Conservation (phyloP, 2,113 vertebrate species). For the Haemorhous mexicanus region DNA sequence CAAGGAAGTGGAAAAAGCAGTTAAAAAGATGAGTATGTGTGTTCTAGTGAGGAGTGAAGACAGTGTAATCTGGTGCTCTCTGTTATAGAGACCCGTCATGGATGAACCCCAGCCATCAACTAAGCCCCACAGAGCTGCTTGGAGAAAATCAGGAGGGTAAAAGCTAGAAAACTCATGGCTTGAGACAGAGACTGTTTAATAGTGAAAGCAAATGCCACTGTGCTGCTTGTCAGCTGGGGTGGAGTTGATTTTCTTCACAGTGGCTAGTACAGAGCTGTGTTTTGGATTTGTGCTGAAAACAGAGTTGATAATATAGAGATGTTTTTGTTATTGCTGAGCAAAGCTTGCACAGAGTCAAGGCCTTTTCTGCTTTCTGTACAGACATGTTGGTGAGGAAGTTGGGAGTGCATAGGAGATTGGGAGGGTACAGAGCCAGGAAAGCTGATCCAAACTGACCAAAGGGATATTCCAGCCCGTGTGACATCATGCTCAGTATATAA, state of each 20-base stretch:
- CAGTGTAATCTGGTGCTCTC: background rate
- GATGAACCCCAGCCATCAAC: background rate
- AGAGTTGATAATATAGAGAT: background rate
- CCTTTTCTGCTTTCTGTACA: background rate
- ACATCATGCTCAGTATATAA: background rate
- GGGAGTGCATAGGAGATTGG: no score
- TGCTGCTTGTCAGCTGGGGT: background rate
- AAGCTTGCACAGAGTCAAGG: background rate
- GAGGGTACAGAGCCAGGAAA: background rate
- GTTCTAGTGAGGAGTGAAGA: background rate
- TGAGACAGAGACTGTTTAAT: background rate
- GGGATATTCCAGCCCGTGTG: background rate
- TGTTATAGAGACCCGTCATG: background rate
- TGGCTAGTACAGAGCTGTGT: background rate
- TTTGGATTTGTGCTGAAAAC: background rate
- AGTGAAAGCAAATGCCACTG: background rate
- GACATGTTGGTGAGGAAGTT: background rate
- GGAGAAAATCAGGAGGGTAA: background rate
- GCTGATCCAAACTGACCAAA: background rate
- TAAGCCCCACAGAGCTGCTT: fast-evolving
- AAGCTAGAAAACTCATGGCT: background rate
- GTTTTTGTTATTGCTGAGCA: background rate
- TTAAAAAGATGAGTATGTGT: background rate
- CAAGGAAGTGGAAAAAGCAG: background rate
- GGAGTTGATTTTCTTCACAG: background rate